Evolutionary conservation across 2,113 vertebrate genomes (phyloP).

Genomic region (Mixornis gularis): DNA sequence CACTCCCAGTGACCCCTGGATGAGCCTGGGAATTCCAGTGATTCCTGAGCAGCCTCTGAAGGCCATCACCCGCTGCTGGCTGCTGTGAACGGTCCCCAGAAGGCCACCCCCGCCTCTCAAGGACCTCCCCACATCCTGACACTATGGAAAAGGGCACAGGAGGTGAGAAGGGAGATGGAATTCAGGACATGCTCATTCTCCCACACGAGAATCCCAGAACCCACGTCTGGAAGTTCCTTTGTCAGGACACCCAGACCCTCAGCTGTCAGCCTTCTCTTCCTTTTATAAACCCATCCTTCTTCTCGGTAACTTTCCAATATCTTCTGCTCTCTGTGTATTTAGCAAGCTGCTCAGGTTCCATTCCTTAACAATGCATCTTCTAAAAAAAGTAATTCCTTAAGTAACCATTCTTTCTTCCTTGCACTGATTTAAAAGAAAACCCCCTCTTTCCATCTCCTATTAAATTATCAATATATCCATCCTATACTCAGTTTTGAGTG

Average conservation of each 20-base stretch:
- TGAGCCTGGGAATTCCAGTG: neutral
- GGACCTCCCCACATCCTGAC: neutral
- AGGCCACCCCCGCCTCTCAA: fast-evolving
- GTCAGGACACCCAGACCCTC: fast-evolving
- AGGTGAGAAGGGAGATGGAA: neutral
- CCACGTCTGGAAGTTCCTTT: fast-evolving
- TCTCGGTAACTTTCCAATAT: neutral
- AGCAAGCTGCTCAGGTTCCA: neutral
- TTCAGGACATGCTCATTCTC: neutral
- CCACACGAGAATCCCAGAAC: neutral
- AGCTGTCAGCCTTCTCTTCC: neutral
- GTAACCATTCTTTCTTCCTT: neutral
- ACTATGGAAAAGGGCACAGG: neutral
- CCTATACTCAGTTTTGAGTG: neutral
- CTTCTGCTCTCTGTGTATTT: neutral
- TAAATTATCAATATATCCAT: slow-evolving; percentile 5
- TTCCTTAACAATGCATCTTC: neutral
- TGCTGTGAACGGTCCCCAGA: neutral
- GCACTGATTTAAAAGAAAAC: neutral
- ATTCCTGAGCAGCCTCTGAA: neutral
- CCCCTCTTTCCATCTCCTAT: neutral
- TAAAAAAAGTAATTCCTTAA: neutral
- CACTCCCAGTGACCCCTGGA: neutral
- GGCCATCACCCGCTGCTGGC: fast-evolving
- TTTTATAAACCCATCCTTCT: neutral